Percentiles rank a stretch among this genome's conserved stretches.
These are phyloP conservation scores for Labroides dimidiatus DNA, from an alignment of 2,797 vertebrate species.

Conservation along the genomic window DNA sequence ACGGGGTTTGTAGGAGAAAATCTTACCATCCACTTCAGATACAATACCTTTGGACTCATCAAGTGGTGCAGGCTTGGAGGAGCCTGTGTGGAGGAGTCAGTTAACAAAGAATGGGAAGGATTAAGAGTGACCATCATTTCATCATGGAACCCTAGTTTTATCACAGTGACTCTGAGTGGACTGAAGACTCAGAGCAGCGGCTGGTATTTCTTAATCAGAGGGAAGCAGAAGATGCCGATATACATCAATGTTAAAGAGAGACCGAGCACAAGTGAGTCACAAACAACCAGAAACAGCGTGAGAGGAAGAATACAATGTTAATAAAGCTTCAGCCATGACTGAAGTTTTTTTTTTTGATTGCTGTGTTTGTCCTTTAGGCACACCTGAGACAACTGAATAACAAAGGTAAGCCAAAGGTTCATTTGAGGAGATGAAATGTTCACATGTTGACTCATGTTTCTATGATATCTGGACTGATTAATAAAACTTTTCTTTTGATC, in stretches of 20 bases:
- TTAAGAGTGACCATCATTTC: neutral
- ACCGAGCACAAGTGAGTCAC: neutral
- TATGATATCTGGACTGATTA: neutral
- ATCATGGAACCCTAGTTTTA: no score
- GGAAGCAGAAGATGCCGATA: constrained; percentile 21
- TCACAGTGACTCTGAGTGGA: constrained; percentile 25
- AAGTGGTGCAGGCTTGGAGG: constrained; percentile 24
- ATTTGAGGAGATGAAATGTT: no score
- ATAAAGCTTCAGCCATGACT: no score
- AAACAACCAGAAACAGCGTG: neutral
- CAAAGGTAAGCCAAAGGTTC: no score
- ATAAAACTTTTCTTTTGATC: neutral
- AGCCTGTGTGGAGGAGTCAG: neutral
- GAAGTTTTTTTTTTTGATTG: no score
- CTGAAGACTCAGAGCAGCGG: constrained; percentile 13
- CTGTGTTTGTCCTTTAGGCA: neutral
- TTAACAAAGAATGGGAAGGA: neutral
- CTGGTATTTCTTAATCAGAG: constrained; percentile 21
- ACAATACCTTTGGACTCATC: no score
- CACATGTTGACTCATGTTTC: no score
- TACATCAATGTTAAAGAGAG: constrained; percentile 4
- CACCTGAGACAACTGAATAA: neutral
- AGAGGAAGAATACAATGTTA: no score
- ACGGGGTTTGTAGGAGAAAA: neutral
- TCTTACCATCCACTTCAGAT: neutral